These are phyloP conservation scores for Deilephila porcellus DNA, from an alignment of 2,888 invertebrate species.

Conservation along the genomic window DNA sequence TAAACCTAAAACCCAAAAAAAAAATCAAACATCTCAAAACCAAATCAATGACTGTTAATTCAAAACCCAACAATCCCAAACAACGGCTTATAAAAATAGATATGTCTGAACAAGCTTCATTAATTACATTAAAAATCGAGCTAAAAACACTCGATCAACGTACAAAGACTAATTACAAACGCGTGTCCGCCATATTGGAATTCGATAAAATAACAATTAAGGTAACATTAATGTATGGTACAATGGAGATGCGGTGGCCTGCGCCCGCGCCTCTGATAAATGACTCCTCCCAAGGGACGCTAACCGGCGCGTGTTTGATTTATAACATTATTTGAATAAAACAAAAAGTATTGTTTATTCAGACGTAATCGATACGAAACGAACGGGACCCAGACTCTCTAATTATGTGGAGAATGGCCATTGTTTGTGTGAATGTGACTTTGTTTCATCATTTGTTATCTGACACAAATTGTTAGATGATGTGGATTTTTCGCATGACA, in stretches of 20 bases:
- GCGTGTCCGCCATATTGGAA: slow-evolving; percentile 75
- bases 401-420: slow-evolving; percentile 65
- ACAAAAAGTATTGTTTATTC: slow-evolving; percentile 75
- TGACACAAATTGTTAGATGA: background rate
- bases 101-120: slow-evolving; percentile 42
- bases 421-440: slow-evolving; percentile 53
- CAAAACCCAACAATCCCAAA: background rate
- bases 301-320: slow-evolving; percentile 80
- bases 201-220: slow-evolving; percentile 83
- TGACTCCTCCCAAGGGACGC: slow-evolving; percentile 71
- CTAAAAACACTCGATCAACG: slow-evolving; percentile 48
- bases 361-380: slow-evolving; percentile 77
- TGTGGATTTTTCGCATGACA: background rate
- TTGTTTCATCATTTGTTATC: slow-evolving; percentile 22
- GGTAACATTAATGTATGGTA: slow-evolving; percentile 74
- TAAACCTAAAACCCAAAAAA: background rate
- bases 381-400: slow-evolving; percentile 68
- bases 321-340: slow-evolving; percentile 79
- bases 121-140: slow-evolving; percentile 49
- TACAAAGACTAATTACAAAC: slow-evolving; percentile 71
- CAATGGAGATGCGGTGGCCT: slow-evolving; percentile 71
- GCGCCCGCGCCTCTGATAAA: slow-evolving; percentile 64
- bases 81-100: slow-evolving; percentile 19
- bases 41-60: background rate
- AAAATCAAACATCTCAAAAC: background rate